phyloP scores from a whole-genome alignment of 1,140 invertebrate genomes.

The Dinoponera quadriceps region DNA sequence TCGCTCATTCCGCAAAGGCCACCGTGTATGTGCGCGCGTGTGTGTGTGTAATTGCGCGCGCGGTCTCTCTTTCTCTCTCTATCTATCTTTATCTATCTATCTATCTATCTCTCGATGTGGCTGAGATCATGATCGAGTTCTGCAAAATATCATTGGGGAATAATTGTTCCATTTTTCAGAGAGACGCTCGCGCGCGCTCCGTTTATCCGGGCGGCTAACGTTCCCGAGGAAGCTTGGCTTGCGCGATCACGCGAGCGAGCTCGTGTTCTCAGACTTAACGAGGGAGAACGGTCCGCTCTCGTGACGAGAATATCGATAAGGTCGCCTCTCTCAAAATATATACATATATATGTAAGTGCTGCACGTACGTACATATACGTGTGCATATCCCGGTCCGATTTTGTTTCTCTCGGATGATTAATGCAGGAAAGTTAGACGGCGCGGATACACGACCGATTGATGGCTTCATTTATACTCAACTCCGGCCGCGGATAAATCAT shows the following conservation, averaged over 20 bases:
- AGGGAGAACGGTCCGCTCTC: neutral
- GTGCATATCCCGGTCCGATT: constrained; percentile 17
- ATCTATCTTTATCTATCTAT: no score
- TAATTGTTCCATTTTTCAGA: neutral
- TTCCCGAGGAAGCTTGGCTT: constrained; percentile 7
- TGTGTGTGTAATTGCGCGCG: no score
- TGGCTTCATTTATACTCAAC: constrained; percentile 37
- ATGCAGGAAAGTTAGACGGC: constrained; percentile 23
- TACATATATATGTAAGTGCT: no score
- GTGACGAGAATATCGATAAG: constrained; percentile 13
- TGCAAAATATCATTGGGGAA: neutral
- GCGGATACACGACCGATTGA: constrained; percentile 23
- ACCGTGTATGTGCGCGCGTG: neutral
- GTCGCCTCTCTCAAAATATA: neutral
- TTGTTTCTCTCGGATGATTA: constrained; percentile 16
- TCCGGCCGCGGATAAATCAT: constrained; percentile 34
- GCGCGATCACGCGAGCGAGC: neutral
- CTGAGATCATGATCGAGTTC: neutral
- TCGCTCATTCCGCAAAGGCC: constrained; percentile 29
- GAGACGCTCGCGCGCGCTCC: neutral
- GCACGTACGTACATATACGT: no score
- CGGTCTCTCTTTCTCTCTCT: no score
- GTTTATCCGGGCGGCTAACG: neutral
- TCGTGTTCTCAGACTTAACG: neutral
- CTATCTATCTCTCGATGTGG: neutral